Percentiles rank a stretch among this genome's conserved stretches.
Evolutionary conservation across 2,797 vertebrate species (phyloP).

Genomic region (Bradypus variegatus): DNA sequence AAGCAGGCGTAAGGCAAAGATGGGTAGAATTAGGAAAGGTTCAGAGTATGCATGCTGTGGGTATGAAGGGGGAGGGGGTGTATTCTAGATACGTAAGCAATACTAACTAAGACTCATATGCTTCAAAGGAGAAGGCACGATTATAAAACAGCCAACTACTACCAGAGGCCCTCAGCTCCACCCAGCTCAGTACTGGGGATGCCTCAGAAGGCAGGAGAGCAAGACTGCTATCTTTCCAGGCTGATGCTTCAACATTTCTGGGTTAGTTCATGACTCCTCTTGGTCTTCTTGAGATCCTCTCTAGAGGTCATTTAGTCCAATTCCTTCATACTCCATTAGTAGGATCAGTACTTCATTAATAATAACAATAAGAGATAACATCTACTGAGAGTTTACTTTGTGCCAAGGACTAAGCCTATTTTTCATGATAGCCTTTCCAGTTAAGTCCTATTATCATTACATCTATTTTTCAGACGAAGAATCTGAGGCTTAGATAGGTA

Average conservation of each 20-base stretch:
- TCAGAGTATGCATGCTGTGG: no score
- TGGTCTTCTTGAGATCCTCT: neutral
- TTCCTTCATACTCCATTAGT: neutral
- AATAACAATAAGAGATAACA: neutral
- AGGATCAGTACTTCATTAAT: neutral
- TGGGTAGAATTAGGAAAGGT: neutral
- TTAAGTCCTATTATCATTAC: neutral
- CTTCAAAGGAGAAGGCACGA: neutral
- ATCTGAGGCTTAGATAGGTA: neutral
- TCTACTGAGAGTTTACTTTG: neutral
- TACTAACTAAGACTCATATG: neutral
- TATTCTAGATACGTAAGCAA: neutral
- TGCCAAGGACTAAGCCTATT: neutral
- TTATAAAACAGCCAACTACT: neutral
- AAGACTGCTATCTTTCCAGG: neutral
- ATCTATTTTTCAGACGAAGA: neutral
- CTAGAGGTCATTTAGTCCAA: neutral
- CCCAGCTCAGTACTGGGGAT: neutral
- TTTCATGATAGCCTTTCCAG: neutral
- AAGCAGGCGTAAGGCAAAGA: neutral
- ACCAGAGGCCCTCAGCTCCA: neutral
- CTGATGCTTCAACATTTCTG: neutral
- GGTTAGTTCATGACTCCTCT: neutral
- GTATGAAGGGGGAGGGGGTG: neutral
- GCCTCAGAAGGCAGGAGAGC: neutral